Conservation (phyloP, 2,888 invertebrate species). For the Pinctada fucata region DNA sequence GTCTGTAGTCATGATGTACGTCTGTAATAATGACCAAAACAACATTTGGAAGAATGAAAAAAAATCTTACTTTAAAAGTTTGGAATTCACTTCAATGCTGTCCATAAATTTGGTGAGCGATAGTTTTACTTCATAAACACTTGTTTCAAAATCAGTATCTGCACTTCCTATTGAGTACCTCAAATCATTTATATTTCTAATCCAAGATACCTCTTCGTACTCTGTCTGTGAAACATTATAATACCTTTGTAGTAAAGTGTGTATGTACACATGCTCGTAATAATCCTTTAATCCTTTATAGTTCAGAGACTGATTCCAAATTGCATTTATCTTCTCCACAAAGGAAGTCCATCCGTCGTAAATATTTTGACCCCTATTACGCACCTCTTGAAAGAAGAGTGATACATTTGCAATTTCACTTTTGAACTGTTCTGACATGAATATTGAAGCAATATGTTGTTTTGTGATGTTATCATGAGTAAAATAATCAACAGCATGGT, state of each 20-base stretch:
- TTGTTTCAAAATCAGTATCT: constrained; percentile 53
- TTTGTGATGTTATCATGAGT: constrained; percentile 20
- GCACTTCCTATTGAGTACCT: constrained; percentile 47
- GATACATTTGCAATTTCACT: constrained; percentile 46
- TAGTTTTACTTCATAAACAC: constrained; percentile 45
- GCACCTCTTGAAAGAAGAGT: constrained; percentile 58
- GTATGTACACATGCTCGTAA: constrained; percentile 53
- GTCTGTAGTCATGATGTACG: no score
- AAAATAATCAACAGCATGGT: constrained; percentile 41
- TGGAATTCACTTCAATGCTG: constrained; percentile 52
- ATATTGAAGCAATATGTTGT: constrained; percentile 43
- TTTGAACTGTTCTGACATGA: constrained; percentile 49
- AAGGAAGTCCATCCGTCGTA: constrained; percentile 57
- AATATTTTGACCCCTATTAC: constrained; percentile 60
- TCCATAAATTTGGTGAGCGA: constrained; percentile 47
- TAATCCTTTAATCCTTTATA: constrained; percentile 61
- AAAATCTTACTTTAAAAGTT: constrained; percentile 53
- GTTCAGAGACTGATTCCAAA: constrained; percentile 58
- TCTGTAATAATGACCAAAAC: no score
- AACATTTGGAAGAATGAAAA: no score
- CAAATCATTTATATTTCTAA: constrained; percentile 49
- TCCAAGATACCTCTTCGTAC: constrained; percentile 15
- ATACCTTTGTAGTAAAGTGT: constrained; percentile 41
- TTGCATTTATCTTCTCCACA: constrained; percentile 33
- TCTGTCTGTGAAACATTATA: constrained; percentile 42